Conservation (phyloP, 2,797 vertebrate genomes). For the Sparidentex hasta region DNA sequence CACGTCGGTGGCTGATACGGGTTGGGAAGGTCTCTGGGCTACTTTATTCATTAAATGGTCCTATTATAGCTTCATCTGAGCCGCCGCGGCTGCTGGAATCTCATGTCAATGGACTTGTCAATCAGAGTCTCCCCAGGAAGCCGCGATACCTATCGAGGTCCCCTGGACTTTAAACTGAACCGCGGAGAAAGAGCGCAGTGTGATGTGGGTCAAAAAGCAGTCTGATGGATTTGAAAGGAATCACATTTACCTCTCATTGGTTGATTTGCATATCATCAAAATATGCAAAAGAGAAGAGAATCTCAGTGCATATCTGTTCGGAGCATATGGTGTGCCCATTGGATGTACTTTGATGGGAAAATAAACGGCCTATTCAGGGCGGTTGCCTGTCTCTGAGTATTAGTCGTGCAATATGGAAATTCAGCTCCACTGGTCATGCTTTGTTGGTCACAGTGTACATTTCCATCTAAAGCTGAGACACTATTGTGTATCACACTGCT, state of each 20-base stretch:
- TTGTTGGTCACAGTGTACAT: constrained; percentile 35
- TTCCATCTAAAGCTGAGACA: constrained; percentile 29
- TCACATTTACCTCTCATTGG: constrained; percentile 20
- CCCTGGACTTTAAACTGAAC: constrained; percentile 24
- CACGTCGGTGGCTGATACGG: constrained; percentile 45
- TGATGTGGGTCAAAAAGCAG: constrained; percentile 18
- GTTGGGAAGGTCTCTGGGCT: constrained; percentile 51
- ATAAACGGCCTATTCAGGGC: constrained; percentile 31
- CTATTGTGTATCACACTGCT: constrained; percentile 3
- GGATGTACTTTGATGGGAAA: constrained; percentile 33
- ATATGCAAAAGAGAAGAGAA: constrained; percentile 26
- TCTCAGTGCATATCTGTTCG: constrained; percentile 17
- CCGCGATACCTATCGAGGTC: constrained; percentile 48
- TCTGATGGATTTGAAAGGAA: constrained; percentile 27
- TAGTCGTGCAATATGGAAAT: constrained; percentile 49
- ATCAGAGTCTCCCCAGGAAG: constrained; percentile 56
- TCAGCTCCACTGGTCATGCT: constrained; percentile 25
- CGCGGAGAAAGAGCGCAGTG: constrained; percentile 2
- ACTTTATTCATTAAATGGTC: constrained; percentile 69
- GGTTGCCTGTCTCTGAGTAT: constrained; percentile 29
- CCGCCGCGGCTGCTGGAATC: constrained; percentile 28
- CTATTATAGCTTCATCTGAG: constrained; percentile 67
- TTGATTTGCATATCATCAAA: constrained; percentile 57
- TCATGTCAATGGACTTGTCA: constrained; percentile 73
- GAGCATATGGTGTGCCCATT: constrained; percentile 15